These are phyloP conservation scores for Nannospalax galili DNA, from an alignment of 2,113 vertebrate species.

Conservation along the genomic window DNA sequence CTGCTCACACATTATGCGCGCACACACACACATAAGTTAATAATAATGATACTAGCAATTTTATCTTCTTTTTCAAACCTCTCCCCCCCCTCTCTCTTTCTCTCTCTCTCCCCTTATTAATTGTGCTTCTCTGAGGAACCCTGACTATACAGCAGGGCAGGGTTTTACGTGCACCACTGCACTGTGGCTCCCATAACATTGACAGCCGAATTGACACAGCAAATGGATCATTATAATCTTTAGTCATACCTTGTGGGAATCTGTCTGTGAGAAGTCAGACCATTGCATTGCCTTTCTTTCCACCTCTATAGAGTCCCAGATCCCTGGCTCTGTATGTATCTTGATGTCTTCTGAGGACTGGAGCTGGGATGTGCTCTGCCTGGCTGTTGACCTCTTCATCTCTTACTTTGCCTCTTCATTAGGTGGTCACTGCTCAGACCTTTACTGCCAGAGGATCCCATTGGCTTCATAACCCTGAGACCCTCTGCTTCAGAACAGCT, in stretches of 20 bases:
- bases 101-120: background rate
- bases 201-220: background rate
- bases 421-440: background rate
- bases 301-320: background rate
- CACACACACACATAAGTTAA: background rate
- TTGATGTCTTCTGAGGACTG: background rate
- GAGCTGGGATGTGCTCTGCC: background rate
- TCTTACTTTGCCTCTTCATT: background rate
- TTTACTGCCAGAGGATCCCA: background rate
- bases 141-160: background rate
- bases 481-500: background rate
- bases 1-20: background rate
- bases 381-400: background rate
- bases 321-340: background rate
- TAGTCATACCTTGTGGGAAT: background rate
- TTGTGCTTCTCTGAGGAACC: background rate
- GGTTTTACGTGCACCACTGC: background rate
- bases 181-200: background rate
- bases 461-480: background rate
- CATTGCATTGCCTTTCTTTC: background rate
- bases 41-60: background rate
- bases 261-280: background rate
- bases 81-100: no score
- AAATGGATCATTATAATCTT: background rate
- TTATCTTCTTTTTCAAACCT: no score